Evolutionary conservation across 2,888 invertebrate genomes (phyloP).

Genomic region (Erannis defoliaria): DNA sequence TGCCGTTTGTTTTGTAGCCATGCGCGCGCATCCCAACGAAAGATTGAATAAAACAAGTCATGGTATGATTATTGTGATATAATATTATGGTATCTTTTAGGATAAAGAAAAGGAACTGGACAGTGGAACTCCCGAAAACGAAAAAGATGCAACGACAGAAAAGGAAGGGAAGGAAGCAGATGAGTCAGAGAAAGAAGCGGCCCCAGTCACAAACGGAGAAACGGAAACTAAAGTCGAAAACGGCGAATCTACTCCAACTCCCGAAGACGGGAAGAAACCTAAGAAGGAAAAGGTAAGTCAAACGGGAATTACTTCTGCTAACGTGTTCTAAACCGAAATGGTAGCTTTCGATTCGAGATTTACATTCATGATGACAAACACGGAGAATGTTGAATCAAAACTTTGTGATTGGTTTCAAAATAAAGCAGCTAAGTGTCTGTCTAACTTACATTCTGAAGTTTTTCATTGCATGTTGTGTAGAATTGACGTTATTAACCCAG

Average conservation of each 20-base stretch:
- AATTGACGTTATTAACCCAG: conserved; percentile 57
- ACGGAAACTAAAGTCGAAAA: conserved; percentile 77
- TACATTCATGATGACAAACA: too few species aligned
- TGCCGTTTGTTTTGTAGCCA: not conserved
- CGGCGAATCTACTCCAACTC: conserved; percentile 68
- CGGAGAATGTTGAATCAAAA: too few species aligned
- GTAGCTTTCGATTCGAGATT: too few species aligned
- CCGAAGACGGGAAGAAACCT: conserved; percentile 86
- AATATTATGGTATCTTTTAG: conserved; percentile 63
- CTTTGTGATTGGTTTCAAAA: too few species aligned
- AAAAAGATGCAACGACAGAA: conserved; percentile 89
- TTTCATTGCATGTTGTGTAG: conserved; percentile 57
- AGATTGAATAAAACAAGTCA: not conserved
- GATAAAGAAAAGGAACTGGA: conserved; percentile 87
- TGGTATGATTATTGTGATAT: not conserved
- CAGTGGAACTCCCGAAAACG: conserved; percentile 87
- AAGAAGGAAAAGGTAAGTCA: conserved; percentile 88
- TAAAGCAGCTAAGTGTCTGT: conserved; percentile 21
- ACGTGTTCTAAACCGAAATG: not conserved
- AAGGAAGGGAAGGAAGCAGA: conserved; percentile 82
- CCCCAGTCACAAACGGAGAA: conserved; percentile 75
- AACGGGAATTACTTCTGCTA: not conserved
- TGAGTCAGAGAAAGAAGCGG: conserved; percentile 65
- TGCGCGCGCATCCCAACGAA: conserved; percentile 17
- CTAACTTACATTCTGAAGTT: conserved; percentile 38